Evolutionary conservation across 2,797 vertebrate species (phyloP), one percentile per base, ranked within the genome.

Genomic region (Megalops cyprinoides): DNA sequence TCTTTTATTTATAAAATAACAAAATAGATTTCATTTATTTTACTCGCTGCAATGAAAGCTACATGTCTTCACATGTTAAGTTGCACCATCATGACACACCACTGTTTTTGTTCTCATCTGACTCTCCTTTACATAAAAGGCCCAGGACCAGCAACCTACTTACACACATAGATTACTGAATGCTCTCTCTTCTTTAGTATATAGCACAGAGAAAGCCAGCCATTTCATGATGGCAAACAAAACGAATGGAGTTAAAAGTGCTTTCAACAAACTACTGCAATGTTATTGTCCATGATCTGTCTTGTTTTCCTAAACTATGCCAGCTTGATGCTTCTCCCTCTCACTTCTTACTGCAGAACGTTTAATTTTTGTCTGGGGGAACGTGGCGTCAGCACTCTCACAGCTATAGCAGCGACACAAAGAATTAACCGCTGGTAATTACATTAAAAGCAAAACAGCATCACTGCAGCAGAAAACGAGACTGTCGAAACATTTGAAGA

Each of bases 51-150:
- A 37, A 67, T 12, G 58, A 10, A 65, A 65, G 60, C 60, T 65
- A 65, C 60, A 3, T 65, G 14, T 55, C 23, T 23, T n/a, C 6
- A 56, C 12, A 56, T 56, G 55, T 56, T 56, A 56, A 69, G 34
- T 39, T 18, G 5, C 23, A 39, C 65, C 15, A 37, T n/a, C n/a
- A n/a, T 37, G 31, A 67, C 28, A 34, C 23, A 25, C 58, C 28
- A 39, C 42, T 39, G 15, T 69, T 69, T 69, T 69, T 69, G 65
- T 69, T 69, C 65, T 69, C 65, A 39, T 69, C 42, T 69, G 14
- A 20, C 34, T 39, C 0, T 39, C 0, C 18, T 42, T 42, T 69
- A 6, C 65, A 69, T 39, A 69, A 69, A 69, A 15, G 31, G 62
- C 18, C 34, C 4, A 69, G 58, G 25, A 62, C 58, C 25, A 62